Evolutionary conservation across 2,113 vertebrate genomes (phyloP), one percentile per base, ranked within the genome.

Genomic region (Egretta garzetta): DNA sequence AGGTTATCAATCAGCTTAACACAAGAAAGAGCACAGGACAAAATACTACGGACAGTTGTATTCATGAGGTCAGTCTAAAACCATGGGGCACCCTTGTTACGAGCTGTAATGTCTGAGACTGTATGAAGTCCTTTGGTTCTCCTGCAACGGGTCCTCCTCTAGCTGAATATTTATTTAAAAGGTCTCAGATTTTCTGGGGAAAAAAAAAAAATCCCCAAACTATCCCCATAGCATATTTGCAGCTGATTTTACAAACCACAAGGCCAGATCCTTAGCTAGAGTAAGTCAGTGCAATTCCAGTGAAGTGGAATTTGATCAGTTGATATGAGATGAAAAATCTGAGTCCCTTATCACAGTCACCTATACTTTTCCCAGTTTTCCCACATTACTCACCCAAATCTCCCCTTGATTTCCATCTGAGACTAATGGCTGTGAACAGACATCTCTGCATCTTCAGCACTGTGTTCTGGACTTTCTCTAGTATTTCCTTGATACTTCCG

Each of bases 31-130:
- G 21, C 58, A 68, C 7, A 15, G 43, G 13, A 73, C 30, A 58
- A 86, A 50, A 74, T 10, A 19, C 45, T 20, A 33, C 9, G n/a
- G 59, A 30, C 12, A 80, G 47, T 15, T 83, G 37, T 63, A 73
- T 53, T 80, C 63, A 26, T 17, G 10, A 43, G n/a, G 17, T 60
- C 49, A 81, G n/a, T 12, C 55, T 79, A 67, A 80, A 83, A 67
- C 37, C 45, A 68, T 0, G 0, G 16, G 21, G 28, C 30, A 73
- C 16, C 58, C 17, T 4, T 26, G 20, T 41, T 68, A 76, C 0
- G 1, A 80, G 63, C 30, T 80, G n/a, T 37, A 67, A 27, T 21
- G 18, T 26, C 22, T n/a, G 22, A n/a, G 30, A 10, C n/a, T 37
- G 6, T 23, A 15, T 35, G 28, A 85, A 80, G 26, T 12, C 26